Evolutionary conservation across 2,797 vertebrate species (phyloP).

Genomic region (Anolis apletophallus): DNA sequence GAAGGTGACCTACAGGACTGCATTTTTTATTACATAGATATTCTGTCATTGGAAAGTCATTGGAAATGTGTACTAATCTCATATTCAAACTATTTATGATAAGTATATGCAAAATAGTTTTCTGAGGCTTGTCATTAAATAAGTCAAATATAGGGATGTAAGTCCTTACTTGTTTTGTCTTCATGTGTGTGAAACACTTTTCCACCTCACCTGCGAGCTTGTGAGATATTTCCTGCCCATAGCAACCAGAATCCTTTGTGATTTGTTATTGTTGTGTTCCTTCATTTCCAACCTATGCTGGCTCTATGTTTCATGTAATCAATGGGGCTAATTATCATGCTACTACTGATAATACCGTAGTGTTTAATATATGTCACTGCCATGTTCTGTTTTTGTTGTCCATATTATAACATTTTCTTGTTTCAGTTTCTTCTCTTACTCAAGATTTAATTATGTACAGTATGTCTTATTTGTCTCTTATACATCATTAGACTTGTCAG

Average conservation of each 20-base stretch:
- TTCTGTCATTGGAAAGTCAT: constrained; percentile 34
- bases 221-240: too few species aligned
- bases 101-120: background rate
- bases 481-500: background rate
- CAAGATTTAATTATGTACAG: too few species aligned
- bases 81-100: constrained; percentile 45
- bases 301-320: too few species aligned
- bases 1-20: constrained; percentile 50
- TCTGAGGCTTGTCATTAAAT: background rate
- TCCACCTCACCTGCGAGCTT: too few species aligned
- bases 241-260: too few species aligned
- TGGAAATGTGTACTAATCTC: constrained; percentile 10
- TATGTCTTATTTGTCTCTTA: background rate
- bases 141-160: background rate
- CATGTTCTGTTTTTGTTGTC: background rate
- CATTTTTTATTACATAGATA: constrained; percentile 53
- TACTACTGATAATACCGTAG: background rate
- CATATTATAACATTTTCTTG: background rate
- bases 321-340: background rate
- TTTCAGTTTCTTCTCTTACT: background rate
- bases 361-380: background rate
- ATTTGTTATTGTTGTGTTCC: too few species aligned
- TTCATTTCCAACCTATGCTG: too few species aligned
- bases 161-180: background rate
- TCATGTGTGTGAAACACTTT: too few species aligned